These are phyloP conservation scores for Drosophila mimetica DNA, from an alignment of 2,888 invertebrate genomes.

Conservation along the genomic window DNA sequence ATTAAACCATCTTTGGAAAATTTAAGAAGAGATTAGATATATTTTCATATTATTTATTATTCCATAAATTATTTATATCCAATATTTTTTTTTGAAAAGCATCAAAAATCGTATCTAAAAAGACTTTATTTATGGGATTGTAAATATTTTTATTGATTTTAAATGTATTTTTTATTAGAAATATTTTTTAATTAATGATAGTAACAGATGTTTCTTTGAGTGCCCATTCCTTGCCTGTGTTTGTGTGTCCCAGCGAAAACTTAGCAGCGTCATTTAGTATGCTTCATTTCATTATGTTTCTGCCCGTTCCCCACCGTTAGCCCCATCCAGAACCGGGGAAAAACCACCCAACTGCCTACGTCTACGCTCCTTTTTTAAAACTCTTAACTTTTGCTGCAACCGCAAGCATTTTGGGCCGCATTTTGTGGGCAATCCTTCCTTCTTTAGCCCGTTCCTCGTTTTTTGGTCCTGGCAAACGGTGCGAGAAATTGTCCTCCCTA, in stretches of 20 bases:
- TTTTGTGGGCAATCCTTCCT: constrained; percentile 78
- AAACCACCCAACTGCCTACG: constrained; percentile 45
- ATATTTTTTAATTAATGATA: too few relatives aligned
- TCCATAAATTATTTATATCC: too few relatives aligned
- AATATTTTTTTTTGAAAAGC: too few relatives aligned
- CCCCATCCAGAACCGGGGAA: constrained; percentile 4
- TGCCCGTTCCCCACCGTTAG: constrained; percentile 4
- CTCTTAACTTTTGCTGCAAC: constrained; percentile 79
- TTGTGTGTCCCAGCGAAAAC: constrained; percentile 54
- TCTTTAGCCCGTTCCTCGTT: constrained; percentile 15
- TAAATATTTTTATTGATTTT: too few relatives aligned
- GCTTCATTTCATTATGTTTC: constrained; percentile 75
- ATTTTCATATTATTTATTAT: too few relatives aligned
- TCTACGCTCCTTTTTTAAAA: constrained; percentile 55
- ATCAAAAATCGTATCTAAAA: too few relatives aligned
- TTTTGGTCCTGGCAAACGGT: constrained; percentile 64
- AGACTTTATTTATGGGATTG: too few relatives aligned
- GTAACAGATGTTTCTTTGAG: constrained; percentile 4
- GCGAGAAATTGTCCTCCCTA: constrained; percentile 77
- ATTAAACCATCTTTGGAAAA: not conserved
- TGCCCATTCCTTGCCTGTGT: constrained; percentile 28
- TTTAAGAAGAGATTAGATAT: too few relatives aligned
- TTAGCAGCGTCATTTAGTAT: constrained; percentile 80
- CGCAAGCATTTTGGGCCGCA: constrained; percentile 75
- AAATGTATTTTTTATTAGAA: too few relatives aligned